These are phyloP conservation scores for Hyperoplus lanceolatus DNA, from an alignment of 2,797 vertebrate genomes.

Conservation along the genomic window DNA sequence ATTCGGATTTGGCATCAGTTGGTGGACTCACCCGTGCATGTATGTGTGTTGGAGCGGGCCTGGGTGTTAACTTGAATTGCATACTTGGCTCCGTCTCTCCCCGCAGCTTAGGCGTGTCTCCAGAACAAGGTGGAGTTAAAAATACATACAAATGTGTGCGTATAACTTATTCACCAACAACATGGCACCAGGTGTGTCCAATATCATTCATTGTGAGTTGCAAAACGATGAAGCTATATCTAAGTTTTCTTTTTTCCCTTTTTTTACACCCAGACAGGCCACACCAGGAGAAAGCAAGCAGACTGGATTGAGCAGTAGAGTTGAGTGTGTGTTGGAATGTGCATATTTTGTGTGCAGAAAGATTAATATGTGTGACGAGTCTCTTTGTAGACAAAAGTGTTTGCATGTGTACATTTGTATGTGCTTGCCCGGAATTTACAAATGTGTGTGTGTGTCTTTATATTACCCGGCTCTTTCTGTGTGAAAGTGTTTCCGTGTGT, in stretches of 20 bases:
- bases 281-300: conserved; percentile 47
- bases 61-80: conserved; percentile 42
- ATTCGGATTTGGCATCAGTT: conserved; percentile 31
- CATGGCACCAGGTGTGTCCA: conserved; percentile 34
- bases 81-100: conserved; percentile 33
- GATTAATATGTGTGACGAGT: conserved; percentile 5
- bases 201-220: not conserved
- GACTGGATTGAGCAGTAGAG: conserved; percentile 5
- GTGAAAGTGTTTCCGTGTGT: conserved; percentile 73
- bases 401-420: conserved; percentile 52
- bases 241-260: not conserved
- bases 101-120: conserved; percentile 40
- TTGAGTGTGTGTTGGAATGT: conserved; percentile 23
- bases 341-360: conserved; percentile 33
- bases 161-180: conserved; percentile 22
- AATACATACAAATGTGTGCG: conserved; percentile 29
- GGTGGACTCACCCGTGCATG: conserved; percentile 2
- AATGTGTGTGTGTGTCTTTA: conserved; percentile 29
- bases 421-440: conserved; percentile 27
- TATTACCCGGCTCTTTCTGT: conserved; percentile 23
- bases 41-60: conserved; percentile 19
- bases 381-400: conserved; percentile 53
- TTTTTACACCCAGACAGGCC: not conserved
- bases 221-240: not conserved
- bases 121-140: conserved; percentile 29